These are phyloP conservation scores for Coptotermes formosanus DNA, from an alignment of 1,140 invertebrate species.

Conservation along the genomic window DNA sequence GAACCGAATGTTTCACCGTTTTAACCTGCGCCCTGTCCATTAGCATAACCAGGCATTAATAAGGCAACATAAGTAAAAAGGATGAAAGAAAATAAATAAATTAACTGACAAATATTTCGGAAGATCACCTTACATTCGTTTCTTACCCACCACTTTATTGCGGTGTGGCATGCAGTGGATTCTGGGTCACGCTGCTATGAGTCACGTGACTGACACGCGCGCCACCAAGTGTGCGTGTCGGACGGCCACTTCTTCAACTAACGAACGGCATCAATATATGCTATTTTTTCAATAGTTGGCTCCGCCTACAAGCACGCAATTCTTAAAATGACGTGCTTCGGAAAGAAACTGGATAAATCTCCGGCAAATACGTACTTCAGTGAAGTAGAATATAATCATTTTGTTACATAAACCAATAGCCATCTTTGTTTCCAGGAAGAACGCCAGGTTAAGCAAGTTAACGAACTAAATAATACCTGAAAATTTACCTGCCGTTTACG, in stretches of 20 bases:
- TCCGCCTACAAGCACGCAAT: background rate
- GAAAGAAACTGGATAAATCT: background rate
- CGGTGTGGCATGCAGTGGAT: background rate
- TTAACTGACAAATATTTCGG: background rate
- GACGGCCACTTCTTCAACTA: constrained; percentile 24
- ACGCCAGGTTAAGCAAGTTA: too few species aligned
- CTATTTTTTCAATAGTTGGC: constrained; percentile 12
- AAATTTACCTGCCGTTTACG: too few species aligned
- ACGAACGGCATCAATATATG: constrained; percentile 26
- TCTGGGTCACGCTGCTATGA: background rate
- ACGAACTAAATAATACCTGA: too few species aligned
- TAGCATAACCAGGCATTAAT: too few species aligned
- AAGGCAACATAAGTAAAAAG: too few species aligned
- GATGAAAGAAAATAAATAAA: background rate
- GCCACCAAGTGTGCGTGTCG: constrained; percentile 21
- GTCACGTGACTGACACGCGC: constrained; percentile 24
- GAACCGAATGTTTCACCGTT: too few species aligned
- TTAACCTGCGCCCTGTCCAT: too few species aligned
- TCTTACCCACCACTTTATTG: background rate
- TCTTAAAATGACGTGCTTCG: background rate
- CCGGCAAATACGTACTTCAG: background rate
- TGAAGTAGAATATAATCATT: background rate
- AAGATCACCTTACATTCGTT: background rate
- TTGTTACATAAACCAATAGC: background rate
- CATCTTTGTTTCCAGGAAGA: background rate